Base-by-base conservation (phyloP, 2,113 vertebrate species). In the Cottus gobio region DNA sequence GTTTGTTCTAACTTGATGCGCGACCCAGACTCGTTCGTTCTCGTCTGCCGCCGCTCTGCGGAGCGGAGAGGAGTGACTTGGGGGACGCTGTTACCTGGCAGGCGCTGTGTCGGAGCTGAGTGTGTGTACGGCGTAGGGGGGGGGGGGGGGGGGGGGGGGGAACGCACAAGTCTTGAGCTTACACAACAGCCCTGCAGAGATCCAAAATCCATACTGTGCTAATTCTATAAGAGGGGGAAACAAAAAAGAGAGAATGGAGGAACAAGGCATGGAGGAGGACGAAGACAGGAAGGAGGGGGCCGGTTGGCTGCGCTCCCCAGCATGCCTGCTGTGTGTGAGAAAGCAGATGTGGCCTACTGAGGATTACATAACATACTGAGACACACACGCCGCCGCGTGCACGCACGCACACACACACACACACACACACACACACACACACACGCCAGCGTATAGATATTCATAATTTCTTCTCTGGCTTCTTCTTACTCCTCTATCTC, bases 261-360 rank as follows among this genome's bases (percentile, higher is more conserved):
- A 75, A 68, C 30, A 9, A 77, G 62, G 61, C 63, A 73, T 26
- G 50, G 83, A 70, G 54, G 48, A 48, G 42, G 79, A 65, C 0
- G 77, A 24, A 80, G 70, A 77, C 78, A 77, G 70, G 85, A 82
- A 61, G 69, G 87, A 22, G 71, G 60, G 82, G 86, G 54, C 36
- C 60, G 8, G 50, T 87, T 85, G 82, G 80, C 84, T 86, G 80
- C 54, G 31, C 66, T 85, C 73, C 78, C 79, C 81, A 50, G 84
- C 72, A 77, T 61, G 73, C 74, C 70, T 79, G 82, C 77, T 83
- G 77, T 84, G 90, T 86, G 89, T 87, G 87, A 88, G 87, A 93
- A 93, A 91, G 89, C 90, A 93, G 90, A 91, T 93, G 93, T 83
- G 90, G 88, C 85, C 89, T 77, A 77, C 84, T 72, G 93, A 92